Conservation (phyloP, 2,113 vertebrate genomes). For the Aleadryas rufinucha region DNA sequence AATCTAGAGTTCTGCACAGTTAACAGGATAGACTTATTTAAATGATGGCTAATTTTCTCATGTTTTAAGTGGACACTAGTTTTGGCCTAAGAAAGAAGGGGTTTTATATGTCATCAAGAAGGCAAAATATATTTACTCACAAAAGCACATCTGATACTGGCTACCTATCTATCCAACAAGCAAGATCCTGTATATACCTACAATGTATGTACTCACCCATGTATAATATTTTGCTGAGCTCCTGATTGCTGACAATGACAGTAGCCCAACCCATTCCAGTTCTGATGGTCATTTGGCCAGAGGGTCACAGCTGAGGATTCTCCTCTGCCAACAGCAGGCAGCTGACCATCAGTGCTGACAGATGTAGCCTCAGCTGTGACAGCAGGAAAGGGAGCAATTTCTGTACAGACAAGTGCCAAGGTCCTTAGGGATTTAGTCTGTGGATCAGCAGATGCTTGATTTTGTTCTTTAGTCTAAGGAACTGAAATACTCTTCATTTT, state of each 20-base stretch:
- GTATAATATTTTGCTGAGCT: not conserved
- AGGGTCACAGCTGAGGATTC: not conserved
- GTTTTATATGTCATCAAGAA: not conserved
- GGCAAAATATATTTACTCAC: not conserved
- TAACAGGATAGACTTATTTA: not conserved
- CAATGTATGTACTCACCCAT: rapidly evolving
- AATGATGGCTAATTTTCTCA: not conserved
- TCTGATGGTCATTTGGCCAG: not conserved
- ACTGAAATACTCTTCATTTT: not conserved
- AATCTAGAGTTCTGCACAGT: not conserved
- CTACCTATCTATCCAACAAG: not conserved
- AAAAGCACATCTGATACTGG: not conserved
- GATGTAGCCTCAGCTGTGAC: conserved; percentile 1
- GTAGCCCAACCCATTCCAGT: not conserved
- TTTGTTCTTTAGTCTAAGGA: not conserved
- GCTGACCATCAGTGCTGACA: not conserved
- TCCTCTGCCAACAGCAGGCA: not conserved
- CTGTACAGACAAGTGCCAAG: not conserved
- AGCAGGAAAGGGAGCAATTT: not conserved
- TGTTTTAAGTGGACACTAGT: not conserved
- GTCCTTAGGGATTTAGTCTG: not conserved
- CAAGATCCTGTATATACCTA: not conserved
- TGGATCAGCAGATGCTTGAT: not conserved
- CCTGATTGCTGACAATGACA: not conserved
- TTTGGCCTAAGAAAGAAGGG: not conserved